phyloP scores from a whole-genome alignment of 2,888 invertebrate genomes.

The Oscheius onirici region DNA sequence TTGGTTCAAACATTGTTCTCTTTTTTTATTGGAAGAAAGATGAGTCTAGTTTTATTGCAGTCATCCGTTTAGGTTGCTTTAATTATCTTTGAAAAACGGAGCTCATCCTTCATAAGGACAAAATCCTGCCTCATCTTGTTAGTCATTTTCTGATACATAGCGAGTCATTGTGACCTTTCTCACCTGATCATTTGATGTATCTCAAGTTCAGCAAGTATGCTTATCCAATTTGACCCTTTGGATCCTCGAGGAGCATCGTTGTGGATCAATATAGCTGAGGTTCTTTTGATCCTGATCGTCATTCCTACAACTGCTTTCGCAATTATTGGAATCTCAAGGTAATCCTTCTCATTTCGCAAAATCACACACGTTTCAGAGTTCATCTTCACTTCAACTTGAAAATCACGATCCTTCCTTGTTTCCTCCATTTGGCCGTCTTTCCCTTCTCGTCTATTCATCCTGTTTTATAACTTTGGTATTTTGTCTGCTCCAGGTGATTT shows the following conservation, averaged over 20 bases:
- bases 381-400: background rate
- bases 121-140: no score
- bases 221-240: constrained; percentile 10
- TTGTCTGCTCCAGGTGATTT: background rate
- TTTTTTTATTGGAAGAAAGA: no score
- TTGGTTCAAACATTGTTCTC: no score
- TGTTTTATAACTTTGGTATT: background rate
- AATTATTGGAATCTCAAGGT: constrained; percentile 6
- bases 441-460: constrained; percentile 6
- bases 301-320: background rate
- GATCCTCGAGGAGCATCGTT: background rate
- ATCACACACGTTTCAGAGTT: constrained; percentile 17
- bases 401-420: background rate
- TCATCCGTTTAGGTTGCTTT: no score
- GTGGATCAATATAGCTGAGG: background rate
- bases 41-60: no score
- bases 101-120: no score
- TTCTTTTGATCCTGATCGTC: background rate
- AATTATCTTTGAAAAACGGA: no score
- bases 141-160: no score
- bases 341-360: background rate
- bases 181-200: no score
- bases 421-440: constrained; percentile 3
- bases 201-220: background rate
- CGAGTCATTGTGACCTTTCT: no score